These are phyloP conservation scores for Pomatorhinus ruficollis DNA, from an alignment of 2,113 vertebrate genomes.

Conservation along the genomic window DNA sequence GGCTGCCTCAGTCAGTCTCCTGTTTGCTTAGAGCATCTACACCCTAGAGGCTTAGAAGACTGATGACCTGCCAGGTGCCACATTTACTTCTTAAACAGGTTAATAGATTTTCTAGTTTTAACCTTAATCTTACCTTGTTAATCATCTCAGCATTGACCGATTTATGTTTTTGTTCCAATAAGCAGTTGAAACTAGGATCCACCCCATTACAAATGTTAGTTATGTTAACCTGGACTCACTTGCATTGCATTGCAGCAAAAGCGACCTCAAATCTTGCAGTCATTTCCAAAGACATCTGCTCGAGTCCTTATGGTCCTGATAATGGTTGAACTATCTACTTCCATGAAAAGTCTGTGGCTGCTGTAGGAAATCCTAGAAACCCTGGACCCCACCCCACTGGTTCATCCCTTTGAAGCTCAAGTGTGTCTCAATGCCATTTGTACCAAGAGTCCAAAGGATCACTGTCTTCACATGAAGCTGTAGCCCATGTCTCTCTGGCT, in stretches of 20 bases:
- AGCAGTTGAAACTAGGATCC: neutral
- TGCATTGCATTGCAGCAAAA: neutral
- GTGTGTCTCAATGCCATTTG: neutral
- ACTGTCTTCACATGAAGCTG: neutral
- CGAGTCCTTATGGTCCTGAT: neutral
- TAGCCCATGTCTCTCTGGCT: neutral
- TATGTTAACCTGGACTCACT: neutral
- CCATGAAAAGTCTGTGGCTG: neutral
- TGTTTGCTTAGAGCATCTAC: neutral
- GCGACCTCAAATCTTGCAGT: neutral
- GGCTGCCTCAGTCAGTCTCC: neutral
- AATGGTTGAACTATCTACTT: neutral
- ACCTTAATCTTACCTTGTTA: neutral
- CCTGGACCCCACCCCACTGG: too few relatives aligned
- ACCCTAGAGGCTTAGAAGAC: neutral
- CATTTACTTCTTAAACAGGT: constrained; percentile 3
- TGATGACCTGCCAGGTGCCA: neutral
- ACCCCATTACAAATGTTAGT: neutral
- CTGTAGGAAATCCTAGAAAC: neutral
- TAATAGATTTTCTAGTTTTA: constrained; percentile 32
- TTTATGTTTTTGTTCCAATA: neutral
- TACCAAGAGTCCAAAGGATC: neutral
- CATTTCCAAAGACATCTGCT: neutral
- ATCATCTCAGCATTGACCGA: constrained; percentile 1
- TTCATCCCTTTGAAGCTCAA: neutral